A percentile compares a stretch with the other conserved stretches of the same genome.
These are phyloP conservation scores for Megaleporinus macrocephalus DNA, from an alignment of 2,113 vertebrate genomes.

Conservation along the genomic window DNA sequence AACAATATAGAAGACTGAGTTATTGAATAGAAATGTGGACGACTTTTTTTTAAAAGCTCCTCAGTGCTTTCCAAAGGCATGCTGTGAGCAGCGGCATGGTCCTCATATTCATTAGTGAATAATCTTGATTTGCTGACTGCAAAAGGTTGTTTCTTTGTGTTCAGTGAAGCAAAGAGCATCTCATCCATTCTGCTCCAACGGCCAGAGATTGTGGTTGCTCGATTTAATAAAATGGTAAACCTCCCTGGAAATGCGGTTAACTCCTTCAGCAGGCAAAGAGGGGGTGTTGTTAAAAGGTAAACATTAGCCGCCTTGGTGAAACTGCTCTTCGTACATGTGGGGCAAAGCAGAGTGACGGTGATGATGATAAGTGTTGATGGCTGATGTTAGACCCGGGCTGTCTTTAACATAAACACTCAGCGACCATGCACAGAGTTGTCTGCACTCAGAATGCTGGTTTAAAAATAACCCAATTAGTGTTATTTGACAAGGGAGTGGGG, in stretches of 20 bases:
- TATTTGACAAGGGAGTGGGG: constrained; percentile 64
- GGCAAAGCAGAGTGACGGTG: constrained; percentile 53
- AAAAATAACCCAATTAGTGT: constrained; percentile 80
- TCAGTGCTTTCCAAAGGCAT: background rate
- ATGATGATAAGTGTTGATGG: constrained; percentile 75
- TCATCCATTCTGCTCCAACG: constrained; percentile 54
- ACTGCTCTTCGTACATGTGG: constrained; percentile 29
- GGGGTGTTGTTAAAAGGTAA: constrained; percentile 10
- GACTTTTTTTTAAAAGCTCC: background rate
- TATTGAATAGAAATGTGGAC: background rate
- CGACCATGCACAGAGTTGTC: constrained; percentile 72
- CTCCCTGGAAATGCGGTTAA: constrained; percentile 56
- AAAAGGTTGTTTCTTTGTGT: constrained; percentile 60
- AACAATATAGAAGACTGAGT: background rate
- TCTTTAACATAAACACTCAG: constrained; percentile 67
- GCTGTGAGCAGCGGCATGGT: background rate
- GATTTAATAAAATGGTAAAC: constrained; percentile 49
- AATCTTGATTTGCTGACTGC: constrained; percentile 51
- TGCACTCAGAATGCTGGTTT: constrained; percentile 63
- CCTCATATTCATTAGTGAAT: background rate
- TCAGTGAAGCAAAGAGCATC: constrained; percentile 61
- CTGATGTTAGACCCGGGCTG: constrained; percentile 68
- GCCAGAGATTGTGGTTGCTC: constrained; percentile 59
- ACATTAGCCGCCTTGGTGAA: constrained; percentile 15
- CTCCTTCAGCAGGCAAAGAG: too few species aligned